phyloP scores from a whole-genome alignment of 2,888 invertebrate genomes.

The Himalopsyche kuldschensis region DNA sequence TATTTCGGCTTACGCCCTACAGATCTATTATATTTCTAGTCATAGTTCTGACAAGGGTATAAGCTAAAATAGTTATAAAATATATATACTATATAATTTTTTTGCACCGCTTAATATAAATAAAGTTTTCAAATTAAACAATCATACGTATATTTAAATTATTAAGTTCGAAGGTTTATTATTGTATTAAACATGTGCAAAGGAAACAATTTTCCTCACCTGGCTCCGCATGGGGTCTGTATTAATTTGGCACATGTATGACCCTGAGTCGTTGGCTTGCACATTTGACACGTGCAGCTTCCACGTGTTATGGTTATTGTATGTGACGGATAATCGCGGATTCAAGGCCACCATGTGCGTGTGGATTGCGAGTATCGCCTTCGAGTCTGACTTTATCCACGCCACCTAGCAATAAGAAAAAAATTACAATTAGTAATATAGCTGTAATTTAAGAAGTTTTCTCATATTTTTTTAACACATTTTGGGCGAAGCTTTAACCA shows the following conservation, averaged over 20 bases:
- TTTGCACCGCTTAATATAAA: too few species aligned
- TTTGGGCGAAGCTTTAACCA: too few species aligned
- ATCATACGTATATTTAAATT: too few species aligned
- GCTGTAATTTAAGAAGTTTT: too few species aligned
- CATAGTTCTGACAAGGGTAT: too few species aligned
- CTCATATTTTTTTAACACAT: too few species aligned
- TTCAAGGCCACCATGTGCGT: constrained; percentile 89
- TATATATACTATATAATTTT: too few species aligned
- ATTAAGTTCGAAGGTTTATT: too few species aligned
- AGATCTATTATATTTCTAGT: too few species aligned
- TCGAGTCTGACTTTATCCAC: constrained; percentile 90
- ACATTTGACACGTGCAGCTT: constrained; percentile 88
- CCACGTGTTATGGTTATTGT: constrained; percentile 94
- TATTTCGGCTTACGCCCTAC: too few species aligned
- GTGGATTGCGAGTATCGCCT: constrained; percentile 86
- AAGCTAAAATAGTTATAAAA: too few species aligned
- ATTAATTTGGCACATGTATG: constrained; percentile 94
- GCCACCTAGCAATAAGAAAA: constrained; percentile 68
- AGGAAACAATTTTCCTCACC: constrained; percentile 54
- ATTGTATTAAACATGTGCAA: background rate
- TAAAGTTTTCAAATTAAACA: too few species aligned
- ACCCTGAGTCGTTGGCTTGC: constrained; percentile 87
- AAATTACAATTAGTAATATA: constrained; percentile 4
- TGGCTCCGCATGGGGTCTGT: constrained; percentile 89
- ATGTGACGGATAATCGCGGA: constrained; percentile 82